Conservation (phyloP, 2,113 vertebrate genomes). For the Poicephalus gulielmi region DNA sequence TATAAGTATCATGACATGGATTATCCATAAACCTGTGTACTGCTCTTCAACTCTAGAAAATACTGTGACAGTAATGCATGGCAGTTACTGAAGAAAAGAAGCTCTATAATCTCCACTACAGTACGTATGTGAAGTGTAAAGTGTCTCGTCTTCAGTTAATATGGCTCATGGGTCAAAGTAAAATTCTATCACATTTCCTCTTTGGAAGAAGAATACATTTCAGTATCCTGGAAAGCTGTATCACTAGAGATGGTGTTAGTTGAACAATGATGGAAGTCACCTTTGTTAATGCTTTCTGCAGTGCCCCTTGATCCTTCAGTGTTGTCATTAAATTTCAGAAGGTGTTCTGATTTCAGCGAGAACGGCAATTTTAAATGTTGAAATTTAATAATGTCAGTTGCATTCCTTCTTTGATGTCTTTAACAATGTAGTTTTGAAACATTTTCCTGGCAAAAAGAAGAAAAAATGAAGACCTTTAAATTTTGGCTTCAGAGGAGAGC, state of each 20-base stretch:
- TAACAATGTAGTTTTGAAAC: not conserved
- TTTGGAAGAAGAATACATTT: slow-evolving; percentile 21
- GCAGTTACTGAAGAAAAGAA: slow-evolving; percentile 46
- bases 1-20: slow-evolving; percentile 32
- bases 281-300: slow-evolving; percentile 19
- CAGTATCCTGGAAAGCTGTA: slow-evolving; percentile 15
- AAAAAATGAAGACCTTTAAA: not conserved
- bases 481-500: not conserved
- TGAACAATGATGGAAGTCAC: not conserved
- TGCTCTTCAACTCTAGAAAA: slow-evolving; percentile 37
- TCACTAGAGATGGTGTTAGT: not conserved
- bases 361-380: not conserved
- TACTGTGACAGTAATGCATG: slow-evolving; percentile 65
- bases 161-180: not conserved
- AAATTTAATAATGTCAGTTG: not conserved
- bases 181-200: not conserved
- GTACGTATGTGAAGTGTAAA: slow-evolving; percentile 23
- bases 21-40: slow-evolving; percentile 57
- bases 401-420: slow-evolving; percentile 6
- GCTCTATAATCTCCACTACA: not conserved
- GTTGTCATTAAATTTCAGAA: slow-evolving; percentile 42
- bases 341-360: slow-evolving; percentile 2
- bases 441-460: not conserved
- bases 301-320: not conserved
- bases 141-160: slow-evolving; percentile 1